A percentile compares a stretch with the other conserved stretches of the same genome.
These are phyloP conservation scores for Osmerus eperlanus DNA, from an alignment of 2,113 vertebrate species.

Conservation along the genomic window DNA sequence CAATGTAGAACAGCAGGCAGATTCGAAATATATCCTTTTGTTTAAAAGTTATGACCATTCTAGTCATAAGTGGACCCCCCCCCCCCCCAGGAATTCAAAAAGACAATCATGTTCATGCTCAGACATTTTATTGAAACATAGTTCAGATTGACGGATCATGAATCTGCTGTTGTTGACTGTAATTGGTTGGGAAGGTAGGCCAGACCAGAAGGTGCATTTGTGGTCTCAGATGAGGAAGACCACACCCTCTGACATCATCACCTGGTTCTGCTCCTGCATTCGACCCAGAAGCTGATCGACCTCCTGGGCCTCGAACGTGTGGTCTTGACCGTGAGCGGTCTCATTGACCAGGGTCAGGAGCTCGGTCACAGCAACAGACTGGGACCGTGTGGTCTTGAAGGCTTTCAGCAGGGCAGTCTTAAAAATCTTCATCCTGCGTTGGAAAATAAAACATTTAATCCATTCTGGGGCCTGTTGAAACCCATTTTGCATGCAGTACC, in stretches of 20 bases:
- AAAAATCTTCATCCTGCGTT: constrained; percentile 56
- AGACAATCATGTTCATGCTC: background rate
- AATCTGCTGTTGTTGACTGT: background rate
- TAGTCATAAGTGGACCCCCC: too few relatives aligned
- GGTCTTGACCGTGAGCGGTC: constrained; percentile 16
- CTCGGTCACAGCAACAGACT: constrained; percentile 56
- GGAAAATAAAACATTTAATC: background rate
- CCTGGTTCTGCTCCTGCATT: constrained; percentile 70
- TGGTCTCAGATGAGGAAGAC: constrained; percentile 60
- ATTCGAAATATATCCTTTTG: too few relatives aligned
- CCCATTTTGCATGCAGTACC: background rate
- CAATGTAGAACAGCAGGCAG: too few relatives aligned
- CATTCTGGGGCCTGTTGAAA: background rate
- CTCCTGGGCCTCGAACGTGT: constrained; percentile 52
- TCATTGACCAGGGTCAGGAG: constrained; percentile 56
- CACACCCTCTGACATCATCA: constrained; percentile 67
- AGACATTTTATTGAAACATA: constrained; percentile 32
- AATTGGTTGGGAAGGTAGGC: too few relatives aligned
- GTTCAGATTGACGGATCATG: background rate
- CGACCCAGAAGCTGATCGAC: constrained; percentile 50
- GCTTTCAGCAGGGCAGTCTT: constrained; percentile 60
- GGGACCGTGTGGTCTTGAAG: constrained; percentile 57
- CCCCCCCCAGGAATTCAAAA: background rate
- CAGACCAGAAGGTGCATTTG: too few relatives aligned
- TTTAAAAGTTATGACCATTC: too few relatives aligned